These are phyloP conservation scores for Nematolebias whitei DNA, from an alignment of 2,113 vertebrate genomes.

Conservation along the genomic window DNA sequence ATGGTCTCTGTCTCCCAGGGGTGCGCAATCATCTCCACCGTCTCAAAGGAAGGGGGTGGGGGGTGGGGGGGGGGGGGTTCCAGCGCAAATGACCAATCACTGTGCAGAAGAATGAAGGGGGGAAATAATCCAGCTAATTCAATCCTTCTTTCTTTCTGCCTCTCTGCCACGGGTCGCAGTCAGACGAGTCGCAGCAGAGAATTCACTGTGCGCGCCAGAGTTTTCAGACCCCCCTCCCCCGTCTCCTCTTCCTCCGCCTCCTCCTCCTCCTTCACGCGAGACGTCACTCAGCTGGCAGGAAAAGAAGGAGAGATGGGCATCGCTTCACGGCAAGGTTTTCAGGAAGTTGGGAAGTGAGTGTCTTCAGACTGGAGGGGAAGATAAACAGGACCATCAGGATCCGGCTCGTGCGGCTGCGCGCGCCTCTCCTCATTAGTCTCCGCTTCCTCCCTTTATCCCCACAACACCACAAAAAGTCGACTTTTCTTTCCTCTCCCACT, in stretches of 20 bases:
- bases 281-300: conserved; percentile 65
- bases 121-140: conserved; percentile 54
- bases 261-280: conserved; percentile 35
- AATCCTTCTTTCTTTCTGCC: conserved; percentile 35
- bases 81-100: conserved; percentile 27
- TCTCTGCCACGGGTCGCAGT: conserved; percentile 56
- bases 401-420: no score
- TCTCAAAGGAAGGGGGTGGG: conserved; percentile 7
- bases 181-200: conserved; percentile 74
- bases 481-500: no score
- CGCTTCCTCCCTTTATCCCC: conserved; percentile 1
- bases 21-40: conserved; percentile 57
- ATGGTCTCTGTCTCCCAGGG: conserved; percentile 51
- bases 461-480: no score
- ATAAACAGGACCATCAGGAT: conserved; percentile 53
- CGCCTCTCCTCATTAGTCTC: conserved; percentile 32
- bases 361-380: conserved; percentile 37
- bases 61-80: not conserved
- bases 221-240: conserved; percentile 65
- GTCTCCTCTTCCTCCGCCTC: not conserved
- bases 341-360: conserved; percentile 56
- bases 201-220: conserved; percentile 58
- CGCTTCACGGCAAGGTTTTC: conserved; percentile 51
- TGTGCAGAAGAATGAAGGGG: conserved; percentile 10
- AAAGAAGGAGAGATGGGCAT: conserved; percentile 18